These are phyloP conservation scores for Hystrix cristata DNA, from an alignment of 2,113 vertebrate species.

Conservation along the genomic window DNA sequence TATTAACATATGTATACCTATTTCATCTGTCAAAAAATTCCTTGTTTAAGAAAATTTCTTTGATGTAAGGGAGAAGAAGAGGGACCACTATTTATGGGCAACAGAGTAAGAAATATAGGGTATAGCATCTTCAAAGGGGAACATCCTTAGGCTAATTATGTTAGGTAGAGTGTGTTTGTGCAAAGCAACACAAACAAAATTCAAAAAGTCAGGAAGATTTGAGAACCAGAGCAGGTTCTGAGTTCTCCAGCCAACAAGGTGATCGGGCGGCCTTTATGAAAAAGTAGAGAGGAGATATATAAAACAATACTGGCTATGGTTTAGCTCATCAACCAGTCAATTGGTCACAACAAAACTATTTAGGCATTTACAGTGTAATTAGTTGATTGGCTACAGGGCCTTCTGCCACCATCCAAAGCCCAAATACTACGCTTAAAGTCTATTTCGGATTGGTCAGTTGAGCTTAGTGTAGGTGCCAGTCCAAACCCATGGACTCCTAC, in stretches of 20 bases:
- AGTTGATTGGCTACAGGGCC: background rate
- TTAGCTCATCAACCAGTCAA: background rate
- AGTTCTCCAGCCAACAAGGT: background rate
- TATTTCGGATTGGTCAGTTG: background rate
- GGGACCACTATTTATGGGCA: background rate
- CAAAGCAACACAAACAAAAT: background rate
- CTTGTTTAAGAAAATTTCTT: conserved; percentile 15
- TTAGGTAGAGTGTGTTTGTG: background rate
- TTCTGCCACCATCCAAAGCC: background rate
- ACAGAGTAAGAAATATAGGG: background rate
- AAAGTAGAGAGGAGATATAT: background rate
- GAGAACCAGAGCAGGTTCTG: background rate
- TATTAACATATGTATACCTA: conserved; percentile 22
- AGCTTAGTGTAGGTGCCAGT: background rate
- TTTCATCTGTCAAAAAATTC: background rate
- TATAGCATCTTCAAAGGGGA: background rate
- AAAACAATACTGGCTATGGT: background rate
- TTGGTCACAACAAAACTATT: background rate
- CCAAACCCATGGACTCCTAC: background rate
- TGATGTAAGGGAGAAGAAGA: background rate
- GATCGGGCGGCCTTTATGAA: background rate
- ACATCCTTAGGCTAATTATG: background rate
- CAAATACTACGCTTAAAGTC: background rate
- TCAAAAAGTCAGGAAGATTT: background rate
- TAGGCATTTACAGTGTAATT: background rate